phyloP scores from a whole-genome alignment of 2,113 vertebrate genomes.

The Marcusenius ussheri region DNA sequence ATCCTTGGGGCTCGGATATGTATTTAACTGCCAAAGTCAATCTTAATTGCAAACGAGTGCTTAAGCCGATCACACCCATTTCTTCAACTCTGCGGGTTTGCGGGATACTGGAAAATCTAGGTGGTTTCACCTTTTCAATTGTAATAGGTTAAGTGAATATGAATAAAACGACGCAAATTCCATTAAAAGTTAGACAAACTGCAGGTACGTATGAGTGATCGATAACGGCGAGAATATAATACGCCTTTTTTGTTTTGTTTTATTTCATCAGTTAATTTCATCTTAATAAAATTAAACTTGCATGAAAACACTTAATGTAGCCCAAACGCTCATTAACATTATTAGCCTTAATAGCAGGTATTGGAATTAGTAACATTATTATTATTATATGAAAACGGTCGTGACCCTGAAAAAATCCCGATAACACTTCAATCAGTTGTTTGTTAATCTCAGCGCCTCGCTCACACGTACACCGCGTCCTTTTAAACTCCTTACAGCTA shows the following conservation, averaged over 20 bases:
- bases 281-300: neutral
- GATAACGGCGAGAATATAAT: neutral
- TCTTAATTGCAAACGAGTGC: conserved; percentile 60
- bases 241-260: neutral
- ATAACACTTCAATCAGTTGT: neutral
- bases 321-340: neutral
- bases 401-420: neutral
- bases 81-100: conserved; percentile 43
- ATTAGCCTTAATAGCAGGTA: neutral
- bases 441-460: neutral
- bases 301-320: neutral
- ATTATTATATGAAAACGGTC: neutral
- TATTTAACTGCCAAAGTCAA: conserved; percentile 43
- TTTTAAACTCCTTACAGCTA: neutral
- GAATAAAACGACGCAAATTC: neutral
- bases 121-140: neutral
- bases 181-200: neutral
- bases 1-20: conserved; percentile 45
- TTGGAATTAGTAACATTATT: neutral
- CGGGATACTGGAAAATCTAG: neutral
- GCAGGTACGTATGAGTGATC: neutral
- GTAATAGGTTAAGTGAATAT: neutral
- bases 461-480: neutral
- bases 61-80: conserved; percentile 46
- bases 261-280: neutral